phyloP scores from a whole-genome alignment of 2,113 vertebrate species.

The Myrmecobius fasciatus region DNA sequence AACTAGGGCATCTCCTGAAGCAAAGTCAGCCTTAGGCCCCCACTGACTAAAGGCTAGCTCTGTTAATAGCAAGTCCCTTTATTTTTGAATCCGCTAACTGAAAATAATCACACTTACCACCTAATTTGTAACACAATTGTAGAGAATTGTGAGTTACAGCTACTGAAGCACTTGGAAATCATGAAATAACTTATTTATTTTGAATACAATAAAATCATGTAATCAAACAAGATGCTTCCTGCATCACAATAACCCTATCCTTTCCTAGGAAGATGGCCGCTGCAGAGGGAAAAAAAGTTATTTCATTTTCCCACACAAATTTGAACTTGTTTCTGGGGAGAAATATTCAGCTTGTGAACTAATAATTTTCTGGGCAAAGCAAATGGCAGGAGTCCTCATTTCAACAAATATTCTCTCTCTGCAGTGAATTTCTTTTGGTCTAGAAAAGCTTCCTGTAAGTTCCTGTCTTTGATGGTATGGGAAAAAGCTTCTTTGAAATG shows the following conservation, averaged over 20 bases:
- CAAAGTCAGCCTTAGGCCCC: neutral
- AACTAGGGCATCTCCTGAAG: neutral
- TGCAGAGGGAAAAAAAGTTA: slow-evolving; percentile 60
- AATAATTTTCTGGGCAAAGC: slow-evolving; percentile 71
- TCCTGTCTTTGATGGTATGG: slow-evolving; percentile 63
- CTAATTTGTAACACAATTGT: slow-evolving; percentile 32
- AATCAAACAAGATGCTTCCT: slow-evolving; percentile 66
- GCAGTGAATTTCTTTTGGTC: slow-evolving; percentile 51
- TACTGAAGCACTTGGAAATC: slow-evolving; percentile 36
- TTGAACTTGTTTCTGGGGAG: slow-evolving; percentile 67
- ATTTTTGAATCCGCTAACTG: neutral
- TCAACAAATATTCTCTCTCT: slow-evolving; percentile 61
- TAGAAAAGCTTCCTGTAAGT: slow-evolving; percentile 58
- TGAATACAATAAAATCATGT: slow-evolving; percentile 39
- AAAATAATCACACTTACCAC: slow-evolving; percentile 9
- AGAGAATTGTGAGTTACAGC: slow-evolving; percentile 52
- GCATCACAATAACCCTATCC: slow-evolving; percentile 65
- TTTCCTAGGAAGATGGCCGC: slow-evolving; percentile 65
- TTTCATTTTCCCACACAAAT: slow-evolving; percentile 61
- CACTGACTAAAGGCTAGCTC: neutral
- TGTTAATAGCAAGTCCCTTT: neutral
- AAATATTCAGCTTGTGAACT: slow-evolving; percentile 69
- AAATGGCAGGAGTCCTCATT: slow-evolving; percentile 63
- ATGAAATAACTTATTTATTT: slow-evolving; percentile 55
- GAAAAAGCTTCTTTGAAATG: slow-evolving; percentile 68